Percentiles rank a stretch among this genome's conserved stretches.
Evolutionary conservation across 1,140 invertebrate species (phyloP).

Genomic region (Drosophila arizonae): DNA sequence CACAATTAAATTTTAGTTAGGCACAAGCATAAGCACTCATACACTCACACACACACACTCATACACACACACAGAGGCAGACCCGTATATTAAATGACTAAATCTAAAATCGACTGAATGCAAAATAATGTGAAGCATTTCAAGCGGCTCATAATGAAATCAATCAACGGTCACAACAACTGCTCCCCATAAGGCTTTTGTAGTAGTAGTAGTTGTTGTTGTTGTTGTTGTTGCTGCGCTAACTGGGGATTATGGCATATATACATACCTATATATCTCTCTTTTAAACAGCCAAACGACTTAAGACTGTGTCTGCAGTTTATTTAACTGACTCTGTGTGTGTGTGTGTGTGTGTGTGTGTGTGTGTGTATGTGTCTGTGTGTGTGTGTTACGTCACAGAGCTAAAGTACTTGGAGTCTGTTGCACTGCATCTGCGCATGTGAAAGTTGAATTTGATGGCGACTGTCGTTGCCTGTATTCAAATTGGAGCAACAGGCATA

Average conservation of each 20-base stretch:
- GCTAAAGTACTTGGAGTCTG: slow-evolving; percentile 50
- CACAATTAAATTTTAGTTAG: slow-evolving; percentile 72
- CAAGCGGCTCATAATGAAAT: slow-evolving; percentile 59
- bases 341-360: slow-evolving; percentile 13
- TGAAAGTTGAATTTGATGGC: slow-evolving; percentile 67
- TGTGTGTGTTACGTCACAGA: slow-evolving; percentile 50
- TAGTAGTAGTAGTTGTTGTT: slow-evolving; percentile 20
- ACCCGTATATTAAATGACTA: slow-evolving; percentile 23
- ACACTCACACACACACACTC: background rate
- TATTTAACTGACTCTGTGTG: slow-evolving; percentile 5
- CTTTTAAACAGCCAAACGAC: slow-evolving; percentile 32
- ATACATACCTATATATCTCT: slow-evolving; percentile 6
- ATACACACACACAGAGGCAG: background rate
- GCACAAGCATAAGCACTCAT: slow-evolving; percentile 16
- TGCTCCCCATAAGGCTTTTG: slow-evolving; percentile 24
- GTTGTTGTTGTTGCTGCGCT: slow-evolving; percentile 43
- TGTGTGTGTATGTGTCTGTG: slow-evolving; percentile 21
- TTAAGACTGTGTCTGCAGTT: slow-evolving; percentile 37
- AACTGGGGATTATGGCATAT: slow-evolving; percentile 63
- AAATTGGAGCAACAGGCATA: slow-evolving; percentile 63
- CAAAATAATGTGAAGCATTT: slow-evolving; percentile 71
- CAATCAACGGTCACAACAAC: slow-evolving; percentile 54
- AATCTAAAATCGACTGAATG: slow-evolving; percentile 65
- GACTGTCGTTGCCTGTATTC: slow-evolving; percentile 49
- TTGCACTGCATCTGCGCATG: slow-evolving; percentile 72